Evolutionary conservation across 2,888 invertebrate species (phyloP).

Genomic region (Volucella zonaria): DNA sequence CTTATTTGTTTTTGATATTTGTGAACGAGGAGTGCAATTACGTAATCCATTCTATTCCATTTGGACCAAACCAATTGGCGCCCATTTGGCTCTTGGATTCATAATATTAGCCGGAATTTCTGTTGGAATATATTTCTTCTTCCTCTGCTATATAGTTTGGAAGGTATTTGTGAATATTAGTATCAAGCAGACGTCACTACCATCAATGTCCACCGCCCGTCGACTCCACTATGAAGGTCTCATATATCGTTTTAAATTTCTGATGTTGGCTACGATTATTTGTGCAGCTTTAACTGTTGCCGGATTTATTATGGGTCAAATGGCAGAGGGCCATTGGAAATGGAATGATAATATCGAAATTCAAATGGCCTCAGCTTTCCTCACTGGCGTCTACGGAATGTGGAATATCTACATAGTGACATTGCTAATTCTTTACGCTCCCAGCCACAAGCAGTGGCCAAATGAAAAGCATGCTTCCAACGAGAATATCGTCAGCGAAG

Average conservation of each 20-base stretch:
- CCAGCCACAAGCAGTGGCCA: constrained; percentile 96
- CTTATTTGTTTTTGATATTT: constrained; percentile 97
- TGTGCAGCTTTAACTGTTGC: constrained; percentile 97
- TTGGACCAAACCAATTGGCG: constrained; percentile 96
- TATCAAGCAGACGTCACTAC: constrained; percentile 91
- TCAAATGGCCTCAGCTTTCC: constrained; percentile 97
- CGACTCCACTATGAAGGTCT: constrained; percentile 97
- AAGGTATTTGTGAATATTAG: constrained; percentile 95
- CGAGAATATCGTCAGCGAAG: constrained; percentile 90
- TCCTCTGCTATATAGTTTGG: constrained; percentile 96
- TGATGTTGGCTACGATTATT: constrained; percentile 96
- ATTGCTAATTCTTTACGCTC: constrained; percentile 96
- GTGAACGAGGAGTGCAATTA: constrained; percentile 97
- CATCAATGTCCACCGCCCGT: constrained; percentile 95
- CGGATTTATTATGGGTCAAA: constrained; percentile 96
- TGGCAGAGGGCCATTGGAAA: constrained; percentile 96
- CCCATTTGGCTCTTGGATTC: constrained; percentile 88
- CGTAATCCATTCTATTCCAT: constrained; percentile 99
- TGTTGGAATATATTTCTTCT: constrained; percentile 95
- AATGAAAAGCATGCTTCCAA: constrained; percentile 84
- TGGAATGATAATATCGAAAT: constrained; percentile 94
- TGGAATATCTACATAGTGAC: constrained; percentile 99
- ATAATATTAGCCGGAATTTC: constrained; percentile 94
- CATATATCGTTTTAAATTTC: constrained; percentile 98
- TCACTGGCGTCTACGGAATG: constrained; percentile 99